Percentiles rank a stretch among this genome's conserved stretches.
phyloP scores from a whole-genome alignment of 1,140 invertebrate species.

The Cyphomyrmex costatus region DNA sequence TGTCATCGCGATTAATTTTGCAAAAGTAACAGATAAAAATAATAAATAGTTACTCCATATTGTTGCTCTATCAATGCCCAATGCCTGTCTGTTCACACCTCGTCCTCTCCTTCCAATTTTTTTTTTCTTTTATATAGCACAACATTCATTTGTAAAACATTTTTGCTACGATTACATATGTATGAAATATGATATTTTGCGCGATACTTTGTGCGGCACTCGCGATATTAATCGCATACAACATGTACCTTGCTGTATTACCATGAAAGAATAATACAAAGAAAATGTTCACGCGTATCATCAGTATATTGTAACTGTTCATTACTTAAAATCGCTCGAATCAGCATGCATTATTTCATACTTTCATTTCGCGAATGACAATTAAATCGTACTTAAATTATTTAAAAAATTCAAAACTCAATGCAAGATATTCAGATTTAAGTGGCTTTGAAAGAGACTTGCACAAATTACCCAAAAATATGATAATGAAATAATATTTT shows the following conservation, averaged over 20 bases:
- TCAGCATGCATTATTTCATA: background rate
- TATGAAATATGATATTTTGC: background rate
- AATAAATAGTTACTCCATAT: background rate
- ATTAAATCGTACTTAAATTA: background rate
- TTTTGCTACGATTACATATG: background rate
- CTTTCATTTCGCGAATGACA: background rate
- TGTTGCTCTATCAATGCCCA: background rate
- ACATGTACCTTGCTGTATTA: background rate
- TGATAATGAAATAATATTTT: background rate
- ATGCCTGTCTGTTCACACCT: background rate
- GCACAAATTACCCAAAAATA: background rate
- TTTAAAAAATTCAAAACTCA: background rate
- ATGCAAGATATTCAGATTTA: background rate
- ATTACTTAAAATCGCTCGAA: background rate
- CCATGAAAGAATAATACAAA: background rate
- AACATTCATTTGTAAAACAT: background rate
- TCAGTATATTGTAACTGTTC: background rate
- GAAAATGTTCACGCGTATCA: background rate
- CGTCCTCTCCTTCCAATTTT: background rate
- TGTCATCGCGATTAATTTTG: background rate
- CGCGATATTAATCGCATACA: background rate
- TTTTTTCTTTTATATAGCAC: background rate
- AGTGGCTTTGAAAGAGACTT: background rate
- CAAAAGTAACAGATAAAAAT: constrained; percentile 1
- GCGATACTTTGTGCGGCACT: background rate